These are phyloP conservation scores for Ianthella basta DNA, from an alignment of 37 sponge, comb jelly and placozoan genomes.

Conservation along the genomic window DNA sequence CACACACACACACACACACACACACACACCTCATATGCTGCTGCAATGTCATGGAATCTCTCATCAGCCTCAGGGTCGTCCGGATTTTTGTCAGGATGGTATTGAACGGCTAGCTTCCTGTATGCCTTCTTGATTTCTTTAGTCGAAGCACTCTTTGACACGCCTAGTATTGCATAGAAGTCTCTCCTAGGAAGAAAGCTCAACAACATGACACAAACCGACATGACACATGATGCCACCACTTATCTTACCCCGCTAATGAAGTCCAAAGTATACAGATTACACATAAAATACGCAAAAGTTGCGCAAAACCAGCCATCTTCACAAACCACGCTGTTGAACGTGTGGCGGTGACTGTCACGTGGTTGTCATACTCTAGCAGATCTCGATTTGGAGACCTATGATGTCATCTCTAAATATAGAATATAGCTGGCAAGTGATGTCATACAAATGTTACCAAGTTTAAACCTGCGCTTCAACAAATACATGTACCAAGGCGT, in stretches of 20 bases:
- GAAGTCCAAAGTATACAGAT: not conserved
- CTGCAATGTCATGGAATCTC: slow-evolving; percentile 93
- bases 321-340: too few species aligned
- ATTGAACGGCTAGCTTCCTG: slow-evolving; percentile 89
- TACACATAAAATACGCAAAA: slow-evolving; percentile 2
- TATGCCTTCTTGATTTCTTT: slow-evolving; percentile 98
- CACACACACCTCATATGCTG: slow-evolving; percentile 85
- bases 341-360: too few species aligned
- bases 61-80: slow-evolving; percentile 79
- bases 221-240: not conserved
- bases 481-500: too few species aligned
- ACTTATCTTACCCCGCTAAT: slow-evolving; percentile 8
- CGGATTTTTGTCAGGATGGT: slow-evolving; percentile 95
- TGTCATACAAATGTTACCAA: too few species aligned
- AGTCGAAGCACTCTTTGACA: slow-evolving; percentile 70
- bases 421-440: too few species aligned
- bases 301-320: too few species aligned
- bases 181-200: slow-evolving; percentile 70
- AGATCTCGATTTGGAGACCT: too few species aligned
- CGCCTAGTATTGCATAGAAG: slow-evolving; percentile 97
- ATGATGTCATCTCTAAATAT: too few species aligned
- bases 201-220: not conserved
- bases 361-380: too few species aligned
- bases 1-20: too few species aligned
- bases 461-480: too few species aligned